These are phyloP conservation scores for Tigriopus californicus DNA, from an alignment of 2,888 invertebrate genomes.

Conservation along the genomic window DNA sequence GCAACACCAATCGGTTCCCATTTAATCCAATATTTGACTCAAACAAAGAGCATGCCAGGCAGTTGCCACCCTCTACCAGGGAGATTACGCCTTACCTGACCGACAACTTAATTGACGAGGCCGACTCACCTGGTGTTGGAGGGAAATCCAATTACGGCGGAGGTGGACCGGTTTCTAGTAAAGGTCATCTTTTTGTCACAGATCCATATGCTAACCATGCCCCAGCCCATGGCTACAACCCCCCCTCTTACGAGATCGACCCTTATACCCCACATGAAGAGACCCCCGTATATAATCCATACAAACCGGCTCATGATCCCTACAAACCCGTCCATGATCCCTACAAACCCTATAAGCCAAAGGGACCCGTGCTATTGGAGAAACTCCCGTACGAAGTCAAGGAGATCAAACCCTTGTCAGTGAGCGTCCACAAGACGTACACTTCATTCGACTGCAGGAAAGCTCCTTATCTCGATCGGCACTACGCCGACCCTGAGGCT, in stretches of 20 bases:
- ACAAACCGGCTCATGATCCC: neutral
- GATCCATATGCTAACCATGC: neutral
- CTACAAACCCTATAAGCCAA: slow-evolving; percentile 6
- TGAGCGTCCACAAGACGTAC: slow-evolving; percentile 9
- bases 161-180: no score
- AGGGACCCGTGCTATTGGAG: slow-evolving; percentile 13
- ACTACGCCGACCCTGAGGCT: slow-evolving; percentile 14
- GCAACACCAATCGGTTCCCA: neutral
- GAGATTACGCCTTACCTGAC: no score
- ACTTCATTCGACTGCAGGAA: slow-evolving; percentile 13
- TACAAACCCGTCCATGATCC: slow-evolving; percentile 2
- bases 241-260: neutral
- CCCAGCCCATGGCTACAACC: neutral
- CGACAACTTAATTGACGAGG: no score
- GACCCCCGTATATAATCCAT: neutral
- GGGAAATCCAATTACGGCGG: no score
- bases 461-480: slow-evolving; percentile 12
- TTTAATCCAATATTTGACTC: neutral
- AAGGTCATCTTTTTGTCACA: no score
- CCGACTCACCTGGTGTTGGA: no score
- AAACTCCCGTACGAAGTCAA: slow-evolving; percentile 12
- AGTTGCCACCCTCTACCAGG: no score
- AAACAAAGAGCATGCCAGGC: neutral
- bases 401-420: slow-evolving; percentile 10
- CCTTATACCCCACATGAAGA: neutral